Evolutionary conservation across 2,797 vertebrate genomes (phyloP), one percentile per base, ranked within the genome.

Genomic region (Ambastaia sidthimunki): DNA sequence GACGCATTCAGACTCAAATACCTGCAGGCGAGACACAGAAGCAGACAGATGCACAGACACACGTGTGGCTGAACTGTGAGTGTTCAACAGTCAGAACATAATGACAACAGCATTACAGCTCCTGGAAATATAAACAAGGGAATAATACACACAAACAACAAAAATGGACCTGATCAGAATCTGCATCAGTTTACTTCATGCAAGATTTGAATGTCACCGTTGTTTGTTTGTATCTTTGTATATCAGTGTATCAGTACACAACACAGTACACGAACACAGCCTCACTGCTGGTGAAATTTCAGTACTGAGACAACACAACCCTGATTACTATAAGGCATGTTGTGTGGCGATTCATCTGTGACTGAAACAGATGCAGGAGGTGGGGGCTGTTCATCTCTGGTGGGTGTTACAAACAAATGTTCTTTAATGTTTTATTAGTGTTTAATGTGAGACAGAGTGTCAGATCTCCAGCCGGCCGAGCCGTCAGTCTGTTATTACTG

Each of bases 401-500:
- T 65, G 41, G 55, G 71, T 55, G 77, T 71, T 70, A 78, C 41
- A 54, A 67, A 72, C 21, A 62, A n/a, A 67, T 31, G 76, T 69
- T 62, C 62, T 76, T 60, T 74, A 78, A 76, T 73, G 71, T 74
- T 81, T 86, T 84, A 83, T 81, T 83, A 82, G 71, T 60, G 74
- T 68, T 55, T 7, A n/a, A 52, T 72, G 79, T 71, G 82, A 82
- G 80, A 82, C 80, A 80, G 80, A 80, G 78, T 59, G 50, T 67
- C 76, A 76, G 63, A 73, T 63, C 62, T 44, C 31, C 19, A 62
- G 72, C 74, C 23, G 7, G 74, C 65, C 62, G 71, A 73, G 82
- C 74, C 80, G 68, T 71, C 28, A 62, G 83, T 76, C 83, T 83
- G 85, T 84, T 86, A 86, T 86, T 81, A 83, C 63, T 73, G 80